These are phyloP conservation scores for Mus musculus DNA, from an alignment of 2,113 vertebrate genomes.

Conservation along the genomic window DNA sequence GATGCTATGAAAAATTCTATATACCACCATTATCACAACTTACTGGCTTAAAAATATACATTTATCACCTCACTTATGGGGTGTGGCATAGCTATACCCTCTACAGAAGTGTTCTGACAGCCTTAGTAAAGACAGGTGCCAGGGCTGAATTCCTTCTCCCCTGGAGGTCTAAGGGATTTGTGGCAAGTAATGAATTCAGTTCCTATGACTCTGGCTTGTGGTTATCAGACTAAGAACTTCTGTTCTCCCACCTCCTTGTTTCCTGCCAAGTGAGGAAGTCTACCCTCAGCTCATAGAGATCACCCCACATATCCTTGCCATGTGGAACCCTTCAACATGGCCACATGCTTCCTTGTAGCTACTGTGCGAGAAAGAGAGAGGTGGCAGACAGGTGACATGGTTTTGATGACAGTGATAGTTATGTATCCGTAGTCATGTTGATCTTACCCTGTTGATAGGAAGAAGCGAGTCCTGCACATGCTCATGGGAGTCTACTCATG, in stretches of 20 bases:
- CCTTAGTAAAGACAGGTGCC: not conserved
- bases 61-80: not conserved
- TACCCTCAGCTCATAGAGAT: not conserved
- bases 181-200: not conserved
- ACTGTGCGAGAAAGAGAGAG: not conserved
- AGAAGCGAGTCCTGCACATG: not conserved
- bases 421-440: not conserved
- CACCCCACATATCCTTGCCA: not conserved
- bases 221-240: not conserved
- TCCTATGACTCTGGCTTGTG: not conserved
- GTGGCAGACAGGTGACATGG: not conserved
- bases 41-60: not conserved
- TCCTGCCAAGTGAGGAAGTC: not conserved
- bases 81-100: not conserved
- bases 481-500: not conserved
- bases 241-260: not conserved
- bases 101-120: not conserved
- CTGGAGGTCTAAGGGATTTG: not conserved
- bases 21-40: not conserved
- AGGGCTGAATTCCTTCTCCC: not conserved
- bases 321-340: not conserved
- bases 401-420: constrained; percentile 21
- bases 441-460: not conserved
- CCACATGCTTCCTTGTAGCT: not conserved
- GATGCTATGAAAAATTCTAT: not conserved